phyloP scores from a whole-genome alignment of 2,797 vertebrate species.

The Ateles fusciceps region DNA sequence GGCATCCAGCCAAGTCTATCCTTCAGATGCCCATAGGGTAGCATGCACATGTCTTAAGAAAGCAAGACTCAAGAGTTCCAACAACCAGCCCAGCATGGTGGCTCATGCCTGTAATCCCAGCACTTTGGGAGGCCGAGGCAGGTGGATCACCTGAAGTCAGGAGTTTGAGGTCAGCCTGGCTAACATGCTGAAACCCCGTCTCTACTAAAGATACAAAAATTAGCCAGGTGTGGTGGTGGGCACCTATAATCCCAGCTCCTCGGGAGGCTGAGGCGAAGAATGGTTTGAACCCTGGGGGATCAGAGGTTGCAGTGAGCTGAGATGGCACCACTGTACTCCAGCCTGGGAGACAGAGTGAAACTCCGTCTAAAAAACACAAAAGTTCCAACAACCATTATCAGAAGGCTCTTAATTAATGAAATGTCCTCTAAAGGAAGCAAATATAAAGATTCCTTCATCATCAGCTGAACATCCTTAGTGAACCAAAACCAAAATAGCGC shows the following conservation, averaged over 20 bases:
- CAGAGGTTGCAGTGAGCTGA: not conserved
- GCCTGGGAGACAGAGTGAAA: not conserved
- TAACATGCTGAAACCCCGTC: not conserved
- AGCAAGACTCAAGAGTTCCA: constrained; percentile 7
- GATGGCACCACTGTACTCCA: not conserved
- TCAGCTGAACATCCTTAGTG: not conserved
- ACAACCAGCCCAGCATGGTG: not conserved
- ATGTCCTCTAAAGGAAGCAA: not conserved
- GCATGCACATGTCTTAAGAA: not conserved
- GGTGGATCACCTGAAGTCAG: not conserved
- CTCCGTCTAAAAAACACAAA: not conserved
- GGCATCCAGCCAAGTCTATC: not conserved
- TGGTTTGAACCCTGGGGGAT: not conserved
- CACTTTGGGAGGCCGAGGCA: not conserved
- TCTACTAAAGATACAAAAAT: not conserved
- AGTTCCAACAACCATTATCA: not conserved
- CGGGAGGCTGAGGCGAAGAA: not conserved
- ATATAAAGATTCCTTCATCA: constrained; percentile 52
- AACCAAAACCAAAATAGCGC: constrained; percentile 46
- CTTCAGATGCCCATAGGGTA: constrained; percentile 2
- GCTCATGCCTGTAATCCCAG: not conserved
- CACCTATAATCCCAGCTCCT: not conserved
- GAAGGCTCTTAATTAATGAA: constrained; percentile 38
- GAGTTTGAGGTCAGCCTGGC: not conserved
- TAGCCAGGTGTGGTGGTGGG: not conserved